Evolutionary conservation across 1,140 invertebrate species (phyloP), one percentile per base, ranked within the genome.

Genomic region (Drosophila pseudoobscura): DNA sequence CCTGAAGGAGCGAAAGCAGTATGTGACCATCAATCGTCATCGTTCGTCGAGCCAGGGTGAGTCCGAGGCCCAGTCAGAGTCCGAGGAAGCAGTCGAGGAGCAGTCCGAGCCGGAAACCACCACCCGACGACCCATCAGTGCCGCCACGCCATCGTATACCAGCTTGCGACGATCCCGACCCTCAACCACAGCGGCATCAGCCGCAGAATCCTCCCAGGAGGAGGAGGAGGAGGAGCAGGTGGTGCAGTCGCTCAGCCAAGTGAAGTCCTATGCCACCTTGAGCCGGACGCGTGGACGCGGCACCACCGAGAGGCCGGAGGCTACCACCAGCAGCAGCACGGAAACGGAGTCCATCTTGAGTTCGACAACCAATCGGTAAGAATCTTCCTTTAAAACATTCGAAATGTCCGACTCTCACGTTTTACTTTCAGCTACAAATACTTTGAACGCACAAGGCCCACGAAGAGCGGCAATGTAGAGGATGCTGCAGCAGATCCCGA

Each of bases 151-250:
- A 59, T 94, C 94, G 74, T 96, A 96, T 57, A 94, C 95, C 0
- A 96, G 94, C 70, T 95, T 96, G 44, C 91, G 94, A 54, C 92
- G 95, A 45, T 80, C 92, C 0, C 92, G 94, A 69, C 94, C 94
- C 35, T 39, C 35, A 6, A 92, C 93, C 2, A 93, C 93, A 2
- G 80, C 92, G 6, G 84, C 91, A 5, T 39, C 69, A 6, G 15
- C 50, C 1, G 83, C 85, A 47, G 72, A 80, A 3, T 87, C 75
- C 2, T 45, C 49, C 47, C 85, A 51, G 46, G 78, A 90, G 62
- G 64, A 73, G 47, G 66, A 90, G n/a, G 80, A 89, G 22, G 85
- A 82, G 39, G 82, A 87, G n/a, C 66, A 84, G 22, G 77, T 87
- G 53, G 84, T 91, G 47, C 63, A 89, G 71, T 78, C 69, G 15